A percentile compares a stretch with the other conserved stretches of the same genome.
Conservation (phyloP, 2,113 vertebrate species). For the Talpa occidentalis region DNA sequence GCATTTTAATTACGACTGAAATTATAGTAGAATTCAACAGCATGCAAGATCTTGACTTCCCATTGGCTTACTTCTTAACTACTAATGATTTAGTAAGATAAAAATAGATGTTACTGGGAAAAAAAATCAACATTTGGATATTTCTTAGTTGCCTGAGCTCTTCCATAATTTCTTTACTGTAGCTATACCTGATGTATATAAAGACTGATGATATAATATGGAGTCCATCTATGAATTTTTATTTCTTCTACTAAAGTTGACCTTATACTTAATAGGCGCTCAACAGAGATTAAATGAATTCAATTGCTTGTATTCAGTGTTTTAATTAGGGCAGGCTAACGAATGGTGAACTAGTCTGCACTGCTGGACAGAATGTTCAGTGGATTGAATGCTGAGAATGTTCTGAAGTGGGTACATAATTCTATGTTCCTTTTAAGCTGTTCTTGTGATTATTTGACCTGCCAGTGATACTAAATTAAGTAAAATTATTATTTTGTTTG, state of each 20-base stretch:
- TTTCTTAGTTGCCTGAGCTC: not conserved
- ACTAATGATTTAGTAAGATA: not conserved
- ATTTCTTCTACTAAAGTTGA: not conserved
- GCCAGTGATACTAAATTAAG: not conserved
- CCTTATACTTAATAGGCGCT: not conserved
- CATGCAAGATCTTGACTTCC: not conserved
- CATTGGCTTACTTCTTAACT: not conserved
- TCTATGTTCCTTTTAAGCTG: not conserved
- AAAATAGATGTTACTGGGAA: not conserved
- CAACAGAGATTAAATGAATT: not conserved
- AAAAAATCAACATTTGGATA: not conserved
- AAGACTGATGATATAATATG: not conserved
- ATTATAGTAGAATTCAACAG: not conserved
- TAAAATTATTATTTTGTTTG: not conserved
- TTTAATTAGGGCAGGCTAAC: not conserved
- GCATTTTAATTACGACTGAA: constrained; percentile 7
- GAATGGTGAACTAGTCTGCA: not conserved
- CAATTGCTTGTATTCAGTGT: not conserved
- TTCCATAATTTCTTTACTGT: constrained; percentile 13
- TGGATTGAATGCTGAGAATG: not conserved
- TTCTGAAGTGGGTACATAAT: not conserved
- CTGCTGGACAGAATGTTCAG: not conserved
- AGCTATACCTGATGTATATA: not conserved
- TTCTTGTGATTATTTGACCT: not conserved
- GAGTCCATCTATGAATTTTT: not conserved